Evolutionary conservation across 2,113 vertebrate species (phyloP).

Genomic region (Silurus glanis): DNA sequence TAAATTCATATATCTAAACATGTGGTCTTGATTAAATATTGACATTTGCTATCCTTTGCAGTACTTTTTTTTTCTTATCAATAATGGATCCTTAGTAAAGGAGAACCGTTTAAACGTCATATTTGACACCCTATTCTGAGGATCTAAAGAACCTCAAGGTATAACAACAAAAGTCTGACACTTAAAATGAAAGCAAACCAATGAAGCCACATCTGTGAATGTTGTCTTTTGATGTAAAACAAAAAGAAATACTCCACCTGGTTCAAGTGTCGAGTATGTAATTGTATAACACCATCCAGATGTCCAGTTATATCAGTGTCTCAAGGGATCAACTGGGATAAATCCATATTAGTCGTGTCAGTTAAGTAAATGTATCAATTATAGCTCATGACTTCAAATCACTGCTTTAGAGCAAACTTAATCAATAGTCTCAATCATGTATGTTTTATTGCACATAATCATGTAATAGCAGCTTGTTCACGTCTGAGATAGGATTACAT

Average conservation of each 20-base stretch:
- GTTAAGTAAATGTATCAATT: background rate
- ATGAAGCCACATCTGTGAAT: background rate
- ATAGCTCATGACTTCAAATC: background rate
- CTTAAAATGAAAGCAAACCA: background rate
- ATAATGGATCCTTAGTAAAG: conserved; percentile 70
- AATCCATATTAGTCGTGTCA: background rate
- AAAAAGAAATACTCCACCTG: background rate
- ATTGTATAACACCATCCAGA: background rate
- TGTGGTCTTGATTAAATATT: conserved; percentile 72
- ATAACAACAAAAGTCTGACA: background rate
- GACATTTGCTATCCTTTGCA: conserved; percentile 66
- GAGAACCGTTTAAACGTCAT: conserved; percentile 24
- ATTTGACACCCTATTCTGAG: conserved; percentile 23
- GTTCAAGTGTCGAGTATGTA: background rate
- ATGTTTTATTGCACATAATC: background rate
- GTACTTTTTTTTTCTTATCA: conserved; percentile 61
- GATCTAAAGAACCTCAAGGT: background rate
- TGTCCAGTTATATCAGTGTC: background rate
- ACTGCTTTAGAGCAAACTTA: background rate
- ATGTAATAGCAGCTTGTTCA: background rate
- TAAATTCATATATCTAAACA: conserved; percentile 50
- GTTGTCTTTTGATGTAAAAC: background rate
- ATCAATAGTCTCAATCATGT: background rate
- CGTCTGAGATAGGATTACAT: conserved; percentile 1
- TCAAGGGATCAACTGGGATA: background rate